Base-by-base conservation (phyloP, 2,797 vertebrate genomes). In the Pipistrellus pygmaeus region DNA sequence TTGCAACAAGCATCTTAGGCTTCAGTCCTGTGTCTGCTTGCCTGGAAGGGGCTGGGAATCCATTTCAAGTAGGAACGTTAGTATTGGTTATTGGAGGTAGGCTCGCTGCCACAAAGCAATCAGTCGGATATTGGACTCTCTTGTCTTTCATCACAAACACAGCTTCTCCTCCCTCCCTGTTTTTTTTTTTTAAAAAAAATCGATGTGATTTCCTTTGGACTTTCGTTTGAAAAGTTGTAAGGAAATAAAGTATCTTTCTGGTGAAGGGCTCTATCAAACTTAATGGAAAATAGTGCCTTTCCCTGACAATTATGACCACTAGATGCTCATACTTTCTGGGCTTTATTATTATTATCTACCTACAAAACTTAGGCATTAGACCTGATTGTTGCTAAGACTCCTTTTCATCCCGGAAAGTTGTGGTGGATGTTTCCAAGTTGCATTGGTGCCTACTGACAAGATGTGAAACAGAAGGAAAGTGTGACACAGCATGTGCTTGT, bases 391-490 rank as follows among this genome's bases (percentile, higher is more conserved):
- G 41, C 72, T 68, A 44, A 92, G 57, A 2, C 17, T 85, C 11
- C 64, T 60, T 91, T 85, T 86, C 91, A 55, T 72, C 94, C 41
- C 88, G 35, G 72, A 62, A 81, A 84, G 73, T 51, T 57, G 35
- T 44, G 35, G 72, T 69, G 30, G 14, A 15, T 20, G 10, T 69
- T 73, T 91, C 60, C 83, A 57, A 84, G 55, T 86, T 93, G 84
- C 91, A 82, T 53, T 6, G 5, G 76, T 90, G 75, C 94, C 87
- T 62, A 68, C 41, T 80, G 90, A 25, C 38, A 81, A 97, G 90
- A 93, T 8, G 0, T 60, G 83, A 95, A 77, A 78, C 82, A 94
- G 95, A 94, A 91, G 64, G 95, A 76, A 51, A 68, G 72, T 82
- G 82, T 81, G 89, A 81, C 51, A 83, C 46, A 83, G 88, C 1